Conservation (phyloP, 2,888 invertebrate species). For the Agapostemon virescens region DNA sequence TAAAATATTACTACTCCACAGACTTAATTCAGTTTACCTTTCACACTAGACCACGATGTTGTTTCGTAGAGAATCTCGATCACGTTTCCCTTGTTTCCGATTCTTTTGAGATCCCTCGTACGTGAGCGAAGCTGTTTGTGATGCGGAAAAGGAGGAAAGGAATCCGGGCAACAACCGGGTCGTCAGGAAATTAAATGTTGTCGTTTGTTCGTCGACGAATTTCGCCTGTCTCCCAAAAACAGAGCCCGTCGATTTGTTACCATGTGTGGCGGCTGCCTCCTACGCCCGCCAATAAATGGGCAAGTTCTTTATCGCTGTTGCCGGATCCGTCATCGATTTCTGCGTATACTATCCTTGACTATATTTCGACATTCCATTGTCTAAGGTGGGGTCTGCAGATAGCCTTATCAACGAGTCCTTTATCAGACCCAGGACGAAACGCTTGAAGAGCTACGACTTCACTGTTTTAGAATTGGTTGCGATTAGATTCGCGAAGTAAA, state of each 20-base stretch:
- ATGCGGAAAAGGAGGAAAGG: neutral
- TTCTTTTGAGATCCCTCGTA: neutral
- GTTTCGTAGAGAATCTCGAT: neutral
- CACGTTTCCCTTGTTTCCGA: neutral
- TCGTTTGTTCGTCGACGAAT: neutral
- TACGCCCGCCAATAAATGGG: too few species aligned
- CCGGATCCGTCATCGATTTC: too few species aligned
- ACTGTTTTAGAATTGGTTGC: too few species aligned
- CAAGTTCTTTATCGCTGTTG: too few species aligned
- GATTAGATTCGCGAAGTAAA: too few species aligned
- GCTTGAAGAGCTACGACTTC: too few species aligned
- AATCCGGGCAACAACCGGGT: neutral
- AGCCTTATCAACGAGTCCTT: too few species aligned
- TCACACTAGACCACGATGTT: neutral
- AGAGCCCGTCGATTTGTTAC: constrained; percentile 25
- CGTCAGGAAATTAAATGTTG: constrained; percentile 13
- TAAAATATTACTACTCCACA: neutral
- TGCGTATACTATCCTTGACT: too few species aligned
- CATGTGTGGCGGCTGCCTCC: too few species aligned
- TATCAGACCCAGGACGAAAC: too few species aligned
- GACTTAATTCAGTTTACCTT: neutral
- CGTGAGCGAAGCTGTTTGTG: neutral
- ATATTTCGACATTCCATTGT: too few species aligned
- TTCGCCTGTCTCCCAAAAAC: neutral
- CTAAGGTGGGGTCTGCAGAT: too few species aligned